Evolutionary conservation across 2,113 vertebrate genomes (phyloP), one percentile per base, ranked within the genome.

Genomic region (Nicator chloris): DNA sequence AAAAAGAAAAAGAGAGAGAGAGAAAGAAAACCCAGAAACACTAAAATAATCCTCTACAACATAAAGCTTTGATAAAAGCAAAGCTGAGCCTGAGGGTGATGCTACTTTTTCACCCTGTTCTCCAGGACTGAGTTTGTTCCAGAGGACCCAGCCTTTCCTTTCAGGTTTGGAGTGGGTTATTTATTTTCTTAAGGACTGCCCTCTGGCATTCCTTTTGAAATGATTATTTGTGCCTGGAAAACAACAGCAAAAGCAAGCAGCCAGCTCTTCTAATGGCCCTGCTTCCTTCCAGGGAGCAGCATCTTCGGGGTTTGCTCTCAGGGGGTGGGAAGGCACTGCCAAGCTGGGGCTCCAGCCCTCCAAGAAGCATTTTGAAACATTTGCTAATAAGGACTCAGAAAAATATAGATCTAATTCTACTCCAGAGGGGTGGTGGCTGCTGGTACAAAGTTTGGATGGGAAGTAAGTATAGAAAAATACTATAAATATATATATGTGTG

Each of bases 11-110:
- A 63, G 5, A 33, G 7, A 53, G 8, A 40, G 10, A 59, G 15
- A 51, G 28, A 68, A 31, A 80, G 53, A 60, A 72, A 95, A 10
- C 31, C 13, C 37, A 90, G 82, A 90, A 83, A 83, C 63, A 63
- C 23, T 54, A 61, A 82, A 93, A 96, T 89, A 95, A 96, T 95
- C 82, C 87, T 51, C 70, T 94, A 47, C 81, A 93, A 92, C 81
- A 94, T 78, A 95, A 89, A 70, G 35, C 91, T 88, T 92, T 94
- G 93, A 92, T 92, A 92, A 91, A 87, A 92, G 86, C 88, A 93
- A 95, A 94, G 57, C 94, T 93, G 75, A 92, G 93, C 95, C 95
- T 72, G 61, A 90, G 92, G 88, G 82, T 84, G 87, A 82, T 86
- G 75, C 63, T 90, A 64, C 94, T 93, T 86, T 81, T 82, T 95